Base-by-base conservation (phyloP, 2,888 invertebrate species). In the Nipponacmea schrenckii region DNA sequence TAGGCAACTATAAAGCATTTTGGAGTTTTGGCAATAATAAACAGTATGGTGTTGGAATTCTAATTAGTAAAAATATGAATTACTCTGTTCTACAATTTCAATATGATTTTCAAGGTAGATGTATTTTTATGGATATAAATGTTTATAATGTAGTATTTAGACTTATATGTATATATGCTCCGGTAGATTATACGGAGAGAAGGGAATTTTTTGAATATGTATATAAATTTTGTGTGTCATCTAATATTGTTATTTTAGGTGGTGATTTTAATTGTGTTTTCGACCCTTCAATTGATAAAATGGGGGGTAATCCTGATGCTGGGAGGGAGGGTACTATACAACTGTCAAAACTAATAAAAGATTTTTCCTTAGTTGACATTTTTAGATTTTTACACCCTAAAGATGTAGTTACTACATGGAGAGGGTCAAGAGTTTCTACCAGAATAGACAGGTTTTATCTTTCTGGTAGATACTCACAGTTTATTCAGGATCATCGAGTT, bases 211-310 rank as follows among this genome's bases (percentile, higher is more conserved):
- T 68, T 17, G 17, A 31, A 12, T 39, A 27, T 15, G 27, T 56
- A 10, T 14, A 24, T 17, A 24, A 62, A 1, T 68, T 17, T 50
- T 50, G 50, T 27, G 39, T 56, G 10, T 31, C 68, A 0, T 56
- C 39, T 68, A 31, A n/a, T 27, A 17, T 44, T 15, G 14, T 68
- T n/a, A 20, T 68, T 27, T 68, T 68, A 4, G 68, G 62, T 17
- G 68, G 68, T 3, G 68, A 68, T 39, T 68, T 68, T 62, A 68
- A 68, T 68, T 68, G 64, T 31, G 46, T 69, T 15, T 44, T 45
- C 14, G 20, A 69, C 20, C 14, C 45, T 10, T 10, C 0, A 1
- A 39, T 69, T 45, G 69, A 69, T 48, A 69, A 69, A 26, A 7
- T 64, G 24, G 69, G 69, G 2, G 69, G 64, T 10, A 69, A 63